Base-by-base conservation (phyloP, 2,797 vertebrate species). In the Synaphobranchus kaupii region DNA sequence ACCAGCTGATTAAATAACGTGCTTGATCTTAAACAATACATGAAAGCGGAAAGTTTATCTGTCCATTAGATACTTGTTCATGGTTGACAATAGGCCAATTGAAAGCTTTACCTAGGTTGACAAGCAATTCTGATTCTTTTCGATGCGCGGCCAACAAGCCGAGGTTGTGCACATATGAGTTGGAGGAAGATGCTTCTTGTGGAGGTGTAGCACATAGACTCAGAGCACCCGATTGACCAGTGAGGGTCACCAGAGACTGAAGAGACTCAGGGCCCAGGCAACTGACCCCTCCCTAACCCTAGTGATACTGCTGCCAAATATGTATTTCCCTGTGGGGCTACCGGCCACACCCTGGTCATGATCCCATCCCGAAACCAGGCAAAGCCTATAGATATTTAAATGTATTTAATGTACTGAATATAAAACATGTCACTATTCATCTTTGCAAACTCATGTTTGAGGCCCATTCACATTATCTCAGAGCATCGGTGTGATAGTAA, bases 11-110 rank as follows among this genome's bases (percentile, higher is more conserved):
- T 84, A 20, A 76, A 44, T 76, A 44, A 44, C 0, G 9, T 44
- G 47, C n/a, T n/a, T n/a, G n/a, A n/a, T n/a, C 50, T 50, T 50
- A 82, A 60, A 1, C 13, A 66, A 60, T 84, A 6, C 63, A 84
- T 22, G 58, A 15, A 84, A 34, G 28, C 13, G 25, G 34, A 58
- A 9, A 28, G 4, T 15, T 13, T 84, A 22, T 63, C 56, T 60
- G 56, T 44, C 56, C 17, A 66, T 63, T 84, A 66, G 54, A 66
- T 39, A 34, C 56, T 44, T 63, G 31, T 47, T 66, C 6, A 22
- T 20, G 10, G 54, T 84, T 84, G 15, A 84, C 20, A 63, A 60
- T n/a, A 44, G 20, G 34, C 83, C 58, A 84, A 22, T 58, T 84
- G 39, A 56, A 39, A n/a, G 15, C 50, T 28, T 28, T 56, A 10